Evolutionary conservation across 92 coral and sea anemone genomes (phyloP).

Genomic region (Phenganax marumi): DNA sequence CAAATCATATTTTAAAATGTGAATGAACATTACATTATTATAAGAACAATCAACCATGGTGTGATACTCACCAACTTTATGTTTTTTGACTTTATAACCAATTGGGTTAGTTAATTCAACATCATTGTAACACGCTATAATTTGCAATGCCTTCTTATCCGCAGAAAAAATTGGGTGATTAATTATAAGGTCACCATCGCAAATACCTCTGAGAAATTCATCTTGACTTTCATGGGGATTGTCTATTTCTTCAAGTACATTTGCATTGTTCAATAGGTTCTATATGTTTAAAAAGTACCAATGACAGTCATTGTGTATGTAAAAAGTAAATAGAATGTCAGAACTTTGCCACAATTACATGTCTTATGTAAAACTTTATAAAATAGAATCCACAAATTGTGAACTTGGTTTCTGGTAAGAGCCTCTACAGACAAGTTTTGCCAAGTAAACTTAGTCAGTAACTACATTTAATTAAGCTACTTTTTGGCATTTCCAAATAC

Average conservation of each 20-base stretch:
- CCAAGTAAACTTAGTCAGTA: too few species aligned
- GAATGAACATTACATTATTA: too few species aligned
- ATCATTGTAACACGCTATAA: slow-evolving; percentile 45
- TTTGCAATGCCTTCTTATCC: slow-evolving; percentile 43
- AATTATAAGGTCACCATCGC: not conserved
- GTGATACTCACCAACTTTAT: slow-evolving; percentile 38
- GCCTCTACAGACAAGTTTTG: too few species aligned
- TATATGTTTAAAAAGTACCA: not conserved
- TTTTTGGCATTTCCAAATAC: too few species aligned
- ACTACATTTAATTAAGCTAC: too few species aligned
- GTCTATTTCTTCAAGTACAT: slow-evolving; percentile 23
- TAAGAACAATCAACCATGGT: not conserved
- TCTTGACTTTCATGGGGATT: not conserved
- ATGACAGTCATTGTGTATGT: not conserved
- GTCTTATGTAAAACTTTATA: not conserved
- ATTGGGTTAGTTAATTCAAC: slow-evolving; percentile 43
- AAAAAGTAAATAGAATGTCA: not conserved
- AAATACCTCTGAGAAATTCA: not conserved
- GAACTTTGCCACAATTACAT: not conserved
- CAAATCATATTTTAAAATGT: too few species aligned
- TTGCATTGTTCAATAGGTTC: slow-evolving; percentile 25
- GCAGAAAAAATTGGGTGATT: slow-evolving; percentile 31
- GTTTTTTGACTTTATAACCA: slow-evolving; percentile 43
- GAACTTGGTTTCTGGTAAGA: too few species aligned
- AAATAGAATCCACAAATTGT: too few species aligned